Evolutionary conservation across 2,888 invertebrate genomes (phyloP), one percentile per base, ranked within the genome.

Genomic region (Coecobrya sp.): DNA sequence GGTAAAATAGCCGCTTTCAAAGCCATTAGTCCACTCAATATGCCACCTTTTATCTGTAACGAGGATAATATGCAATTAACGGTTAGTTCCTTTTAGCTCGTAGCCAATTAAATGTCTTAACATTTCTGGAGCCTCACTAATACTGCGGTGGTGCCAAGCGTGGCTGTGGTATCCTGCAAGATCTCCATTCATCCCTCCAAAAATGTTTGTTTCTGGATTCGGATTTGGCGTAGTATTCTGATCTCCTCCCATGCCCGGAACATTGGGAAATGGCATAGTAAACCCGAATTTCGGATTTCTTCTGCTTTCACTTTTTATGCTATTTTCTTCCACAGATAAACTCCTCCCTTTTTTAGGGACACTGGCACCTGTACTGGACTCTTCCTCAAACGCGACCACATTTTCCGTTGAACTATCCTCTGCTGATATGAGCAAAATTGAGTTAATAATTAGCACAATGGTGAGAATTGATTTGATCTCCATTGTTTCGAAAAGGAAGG

Each of bases 1-100:
- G 94, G 95, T 36, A 94, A 70, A 70, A 95, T 55, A 19, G 93
- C 92, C 16, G 94, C 93, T 52, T 95, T 95, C 0, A 94, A 42
- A 7, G 94, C 94, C 68, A 91, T 92, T 1, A 95, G 81, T 7
- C 93, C 91, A 86, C 90, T 89, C 0, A 94, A 55, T 10, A 94
- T 79, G 10, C 93, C 94, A 22, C 94, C 93, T 88, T 94, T 94
- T 7, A 94, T 91, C 94, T 94, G 30, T 0, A 92, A 93, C 27
- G 0, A 25, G 2, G 10, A 86, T 7, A 68, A 86, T 36, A 45
- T 3, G 19, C n/a, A 76, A 10, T 42, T 55, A 55, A 42, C 4
- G 10, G 5, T 42, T 42, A 55, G 13, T 55, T 16, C 52, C 52
- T 2, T n/a, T n/a, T n/a, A n/a, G n/a, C n/a, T n/a, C n/a, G n/a